Evolutionary conservation across 1,140 invertebrate species (phyloP).

Genomic region (Drosophila kanapiae): DNA sequence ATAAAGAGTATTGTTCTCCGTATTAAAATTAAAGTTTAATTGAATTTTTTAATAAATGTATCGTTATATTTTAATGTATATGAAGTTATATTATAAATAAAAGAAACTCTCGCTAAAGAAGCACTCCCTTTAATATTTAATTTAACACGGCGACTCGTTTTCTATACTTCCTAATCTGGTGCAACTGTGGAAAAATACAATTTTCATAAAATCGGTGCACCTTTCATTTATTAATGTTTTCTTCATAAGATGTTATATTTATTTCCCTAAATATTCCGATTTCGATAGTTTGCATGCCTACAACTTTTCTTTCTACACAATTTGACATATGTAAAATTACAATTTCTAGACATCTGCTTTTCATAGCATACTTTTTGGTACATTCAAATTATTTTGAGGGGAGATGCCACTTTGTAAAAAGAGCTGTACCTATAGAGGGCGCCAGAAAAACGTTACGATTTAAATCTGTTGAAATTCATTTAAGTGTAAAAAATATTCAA

Average conservation of each 20-base stretch:
- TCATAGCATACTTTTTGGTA: neutral
- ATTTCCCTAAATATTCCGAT: no score
- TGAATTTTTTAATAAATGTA: no score
- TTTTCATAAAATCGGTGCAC: neutral
- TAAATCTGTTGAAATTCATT: no score
- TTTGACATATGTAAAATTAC: neutral
- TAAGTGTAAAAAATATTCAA: rapidly evolving
- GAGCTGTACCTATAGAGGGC: neutral
- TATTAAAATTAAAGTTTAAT: no score
- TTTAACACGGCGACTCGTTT: no score
- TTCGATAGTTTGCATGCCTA: no score
- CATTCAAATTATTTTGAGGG: neutral
- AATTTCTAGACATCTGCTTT: rapidly evolving
- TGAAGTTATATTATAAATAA: neutral
- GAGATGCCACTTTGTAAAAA: conserved; percentile 5
- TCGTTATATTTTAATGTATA: neutral
- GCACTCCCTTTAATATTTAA: no score
- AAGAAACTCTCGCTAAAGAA: neutral
- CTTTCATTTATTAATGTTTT: neutral
- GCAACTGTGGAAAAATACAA: no score
- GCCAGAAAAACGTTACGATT: neutral
- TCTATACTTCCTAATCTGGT: neutral
- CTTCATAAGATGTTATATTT: no score
- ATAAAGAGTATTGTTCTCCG: neutral
- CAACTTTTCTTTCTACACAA: neutral